Evolutionary conservation across 2,797 vertebrate species (phyloP).

Genomic region (Trachurus trachurus): DNA sequence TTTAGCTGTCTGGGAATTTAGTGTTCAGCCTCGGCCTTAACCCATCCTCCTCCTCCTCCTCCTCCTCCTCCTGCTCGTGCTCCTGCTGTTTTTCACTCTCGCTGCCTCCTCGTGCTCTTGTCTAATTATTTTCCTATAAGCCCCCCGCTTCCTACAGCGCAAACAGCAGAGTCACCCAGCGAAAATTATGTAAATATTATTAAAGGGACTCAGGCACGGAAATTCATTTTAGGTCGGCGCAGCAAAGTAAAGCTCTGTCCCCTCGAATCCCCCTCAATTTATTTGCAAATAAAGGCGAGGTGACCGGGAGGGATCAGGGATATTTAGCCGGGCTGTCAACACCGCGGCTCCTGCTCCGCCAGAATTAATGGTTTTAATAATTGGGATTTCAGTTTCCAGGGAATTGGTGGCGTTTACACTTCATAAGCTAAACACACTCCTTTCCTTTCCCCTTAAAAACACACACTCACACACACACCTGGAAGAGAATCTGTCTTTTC

Average conservation of each 20-base stretch:
- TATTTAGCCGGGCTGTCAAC: slow-evolving; percentile 98
- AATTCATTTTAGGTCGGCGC: slow-evolving; percentile 95
- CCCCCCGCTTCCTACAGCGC: slow-evolving; percentile 95
- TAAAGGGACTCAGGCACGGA: slow-evolving; percentile 97
- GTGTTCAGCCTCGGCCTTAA: slow-evolving; percentile 76
- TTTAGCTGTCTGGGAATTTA: slow-evolving; percentile 85
- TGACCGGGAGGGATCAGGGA: slow-evolving; percentile 98
- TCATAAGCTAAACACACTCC: slow-evolving; percentile 72
- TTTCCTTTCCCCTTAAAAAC: neutral
- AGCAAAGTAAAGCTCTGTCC: slow-evolving; percentile 89
- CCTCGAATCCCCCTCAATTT: slow-evolving; percentile 99
- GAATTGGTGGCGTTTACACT: slow-evolving; percentile 91
- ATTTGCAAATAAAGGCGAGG: slow-evolving; percentile 99
- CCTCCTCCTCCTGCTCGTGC: slow-evolving; percentile 60
- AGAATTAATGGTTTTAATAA: slow-evolving; percentile 99
- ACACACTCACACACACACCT: slow-evolving; percentile 16
- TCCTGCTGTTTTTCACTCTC: slow-evolving; percentile 63
- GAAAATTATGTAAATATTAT: slow-evolving; percentile 99
- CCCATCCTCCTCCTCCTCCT: slow-evolving; percentile 70
- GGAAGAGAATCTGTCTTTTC: neutral
- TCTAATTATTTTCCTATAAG: slow-evolving; percentile 99
- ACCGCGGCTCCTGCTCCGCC: slow-evolving; percentile 85
- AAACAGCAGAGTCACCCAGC: slow-evolving; percentile 97
- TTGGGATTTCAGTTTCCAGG: slow-evolving; percentile 95
- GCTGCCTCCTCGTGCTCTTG: slow-evolving; percentile 78